These are phyloP conservation scores for Lophochroa leadbeateri DNA, from an alignment of 2,113 vertebrate species.

Conservation along the genomic window DNA sequence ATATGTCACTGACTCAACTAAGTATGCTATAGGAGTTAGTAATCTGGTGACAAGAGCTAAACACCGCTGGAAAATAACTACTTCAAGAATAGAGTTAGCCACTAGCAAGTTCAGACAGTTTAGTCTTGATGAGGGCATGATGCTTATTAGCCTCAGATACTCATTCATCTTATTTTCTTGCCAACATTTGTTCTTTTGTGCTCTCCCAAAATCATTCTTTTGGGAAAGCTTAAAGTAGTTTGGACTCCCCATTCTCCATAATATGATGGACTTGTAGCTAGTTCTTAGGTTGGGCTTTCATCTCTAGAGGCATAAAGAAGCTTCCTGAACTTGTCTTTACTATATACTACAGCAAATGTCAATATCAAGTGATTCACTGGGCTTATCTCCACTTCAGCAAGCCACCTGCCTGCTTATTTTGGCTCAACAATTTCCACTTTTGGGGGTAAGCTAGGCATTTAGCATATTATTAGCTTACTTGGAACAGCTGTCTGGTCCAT, in stretches of 20 bases:
- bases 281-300: neutral
- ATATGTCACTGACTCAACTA: neutral
- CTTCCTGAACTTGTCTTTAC: neutral
- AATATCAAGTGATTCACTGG: neutral
- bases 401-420: neutral
- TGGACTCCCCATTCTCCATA: neutral
- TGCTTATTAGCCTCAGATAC: neutral
- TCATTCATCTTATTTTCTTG: neutral
- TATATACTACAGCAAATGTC: neutral
- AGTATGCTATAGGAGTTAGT: neutral
- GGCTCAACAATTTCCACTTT: neutral
- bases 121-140: neutral
- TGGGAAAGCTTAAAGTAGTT: neutral
- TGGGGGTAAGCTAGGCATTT: neutral
- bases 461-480: conserved; percentile 72
- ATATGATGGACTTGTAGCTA: neutral
- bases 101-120: neutral
- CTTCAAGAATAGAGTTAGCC: neutral
- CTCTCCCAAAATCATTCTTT: neutral
- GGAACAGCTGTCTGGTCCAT: conserved; percentile 71
- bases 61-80: neutral
- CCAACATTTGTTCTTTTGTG: neutral
- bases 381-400: neutral
- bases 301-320: neutral
- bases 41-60: neutral